phyloP scores from a whole-genome alignment of 2,888 invertebrate species.

The Stegana nigrithorax region DNA sequence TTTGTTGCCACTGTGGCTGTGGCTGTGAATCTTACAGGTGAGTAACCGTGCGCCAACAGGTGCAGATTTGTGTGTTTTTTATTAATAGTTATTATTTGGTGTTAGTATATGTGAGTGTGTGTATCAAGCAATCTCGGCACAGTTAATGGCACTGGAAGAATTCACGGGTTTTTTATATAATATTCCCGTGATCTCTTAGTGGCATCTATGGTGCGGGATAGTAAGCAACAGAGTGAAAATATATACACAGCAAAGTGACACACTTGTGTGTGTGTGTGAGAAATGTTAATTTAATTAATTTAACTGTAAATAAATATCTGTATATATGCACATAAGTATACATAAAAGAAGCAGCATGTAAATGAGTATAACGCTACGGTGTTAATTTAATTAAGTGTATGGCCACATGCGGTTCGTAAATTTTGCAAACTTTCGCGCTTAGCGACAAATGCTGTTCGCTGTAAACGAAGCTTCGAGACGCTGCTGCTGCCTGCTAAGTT shows the following conservation, averaged over 20 bases:
- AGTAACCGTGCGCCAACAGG: constrained; percentile 17
- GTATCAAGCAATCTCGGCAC: constrained; percentile 61
- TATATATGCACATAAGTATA: neutral
- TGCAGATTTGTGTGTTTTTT: constrained; percentile 22
- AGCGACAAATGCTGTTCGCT: too few relatives aligned
- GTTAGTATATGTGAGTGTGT: too few relatives aligned
- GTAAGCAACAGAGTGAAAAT: constrained; percentile 21
- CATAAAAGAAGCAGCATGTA: too few relatives aligned
- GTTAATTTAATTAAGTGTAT: constrained; percentile 10
- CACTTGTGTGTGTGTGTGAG: neutral
- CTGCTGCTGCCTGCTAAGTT: too few relatives aligned
- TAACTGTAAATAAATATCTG: constrained; percentile 35
- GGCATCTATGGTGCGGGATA: constrained; percentile 70
- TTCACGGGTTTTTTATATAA: constrained; percentile 71
- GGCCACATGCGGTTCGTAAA: neutral
- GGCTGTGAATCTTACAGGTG: neutral
- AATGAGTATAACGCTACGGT: neutral
- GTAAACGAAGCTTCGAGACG: too few relatives aligned
- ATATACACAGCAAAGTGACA: constrained; percentile 19
- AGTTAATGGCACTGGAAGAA: constrained; percentile 77
- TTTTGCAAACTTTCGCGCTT: neutral
- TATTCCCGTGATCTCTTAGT: constrained; percentile 71
- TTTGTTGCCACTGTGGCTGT: neutral
- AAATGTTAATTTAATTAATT: constrained; percentile 41
- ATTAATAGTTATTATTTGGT: too few relatives aligned